These are phyloP conservation scores for Calameuta pallipes DNA, from an alignment of 2,888 invertebrate species.

Conservation along the genomic window DNA sequence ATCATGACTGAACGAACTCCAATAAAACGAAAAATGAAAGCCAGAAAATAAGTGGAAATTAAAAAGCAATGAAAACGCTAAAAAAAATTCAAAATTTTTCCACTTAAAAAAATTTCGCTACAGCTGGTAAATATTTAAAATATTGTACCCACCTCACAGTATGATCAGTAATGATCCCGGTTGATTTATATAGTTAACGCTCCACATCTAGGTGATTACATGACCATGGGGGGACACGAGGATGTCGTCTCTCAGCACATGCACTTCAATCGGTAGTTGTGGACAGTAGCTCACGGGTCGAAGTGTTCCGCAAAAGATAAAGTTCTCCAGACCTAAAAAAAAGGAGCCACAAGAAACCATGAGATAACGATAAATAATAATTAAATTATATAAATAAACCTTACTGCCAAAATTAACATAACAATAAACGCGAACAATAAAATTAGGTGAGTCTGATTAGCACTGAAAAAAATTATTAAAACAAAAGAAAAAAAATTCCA, in stretches of 20 bases:
- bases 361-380: slow-evolving; percentile 1
- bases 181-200: slow-evolving; percentile 50
- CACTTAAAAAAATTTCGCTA: slow-evolving; percentile 2
- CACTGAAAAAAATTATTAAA: too few species aligned
- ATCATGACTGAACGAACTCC: slow-evolving; percentile 8
- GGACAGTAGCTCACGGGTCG: slow-evolving; percentile 31
- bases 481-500: background rate
- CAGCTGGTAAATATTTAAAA: background rate
- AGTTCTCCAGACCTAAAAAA: background rate
- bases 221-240: slow-evolving; percentile 36
- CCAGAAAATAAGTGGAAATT: background rate
- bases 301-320: background rate
- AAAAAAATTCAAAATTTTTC: background rate
- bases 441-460: background rate
- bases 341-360: background rate
- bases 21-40: slow-evolving; percentile 15
- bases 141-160: slow-evolving; percentile 36
- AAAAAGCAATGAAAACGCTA: background rate
- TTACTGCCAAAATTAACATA: background rate
- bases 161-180: slow-evolving; percentile 38
- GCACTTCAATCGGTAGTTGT: slow-evolving; percentile 34
- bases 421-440: background rate
- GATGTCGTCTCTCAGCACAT: slow-evolving; percentile 29
- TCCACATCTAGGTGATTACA: slow-evolving; percentile 47
- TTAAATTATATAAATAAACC: background rate